Conservation (phyloP, 2,113 vertebrate species). For the Ivindomyrus marchei region DNA sequence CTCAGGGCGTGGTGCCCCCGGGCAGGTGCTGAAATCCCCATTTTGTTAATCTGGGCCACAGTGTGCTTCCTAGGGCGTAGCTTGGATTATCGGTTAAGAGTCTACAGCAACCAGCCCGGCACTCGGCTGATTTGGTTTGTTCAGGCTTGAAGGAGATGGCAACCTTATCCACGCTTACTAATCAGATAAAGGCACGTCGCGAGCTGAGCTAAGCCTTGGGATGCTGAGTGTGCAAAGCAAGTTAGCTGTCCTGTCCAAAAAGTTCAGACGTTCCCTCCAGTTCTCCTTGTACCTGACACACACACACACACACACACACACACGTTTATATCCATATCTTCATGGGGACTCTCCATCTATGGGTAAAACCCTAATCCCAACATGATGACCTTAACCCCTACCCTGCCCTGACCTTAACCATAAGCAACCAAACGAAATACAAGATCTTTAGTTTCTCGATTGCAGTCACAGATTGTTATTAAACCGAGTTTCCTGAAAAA, state of each 20-base stretch:
- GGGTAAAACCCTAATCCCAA: background rate
- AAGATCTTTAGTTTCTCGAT: background rate
- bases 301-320: background rate
- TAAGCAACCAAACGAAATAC: background rate
- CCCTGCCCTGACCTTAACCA: background rate
- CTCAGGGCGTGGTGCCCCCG: background rate
- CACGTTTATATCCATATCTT: background rate
- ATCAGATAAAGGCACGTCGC: background rate
- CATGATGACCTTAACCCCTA: background rate
- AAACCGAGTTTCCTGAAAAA: background rate
- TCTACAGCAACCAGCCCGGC: too few relatives aligned
- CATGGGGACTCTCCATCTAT: background rate
- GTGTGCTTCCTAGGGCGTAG: background rate
- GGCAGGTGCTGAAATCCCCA: background rate
- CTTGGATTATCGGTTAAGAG: background rate
- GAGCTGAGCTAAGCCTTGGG: background rate
- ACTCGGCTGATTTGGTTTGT: background rate
- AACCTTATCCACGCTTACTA: background rate
- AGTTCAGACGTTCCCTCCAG: background rate
- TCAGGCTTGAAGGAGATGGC: background rate
- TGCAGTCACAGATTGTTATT: background rate
- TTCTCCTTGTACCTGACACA: background rate
- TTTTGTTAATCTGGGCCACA: background rate
- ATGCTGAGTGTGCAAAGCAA: background rate
- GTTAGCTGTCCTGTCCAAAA: background rate